phyloP scores from a whole-genome alignment of 2,888 invertebrate genomes.

The Erebia epiphron region DNA sequence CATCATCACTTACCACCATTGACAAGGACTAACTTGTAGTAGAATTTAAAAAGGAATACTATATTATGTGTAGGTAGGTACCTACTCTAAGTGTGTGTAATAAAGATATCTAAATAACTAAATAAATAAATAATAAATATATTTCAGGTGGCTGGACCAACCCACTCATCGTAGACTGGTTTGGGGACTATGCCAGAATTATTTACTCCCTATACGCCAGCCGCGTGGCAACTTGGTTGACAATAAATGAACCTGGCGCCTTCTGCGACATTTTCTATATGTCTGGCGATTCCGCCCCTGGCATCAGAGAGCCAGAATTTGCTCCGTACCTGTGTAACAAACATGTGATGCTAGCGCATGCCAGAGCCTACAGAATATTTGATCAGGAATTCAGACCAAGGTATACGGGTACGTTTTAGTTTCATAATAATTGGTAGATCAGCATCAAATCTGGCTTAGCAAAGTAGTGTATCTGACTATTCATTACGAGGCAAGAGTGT shows the following conservation, averaged over 20 bases:
- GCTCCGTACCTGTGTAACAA: conserved; percentile 85
- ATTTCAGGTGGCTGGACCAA: conserved; percentile 85
- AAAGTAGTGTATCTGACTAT: too few species aligned
- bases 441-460: too few species aligned
- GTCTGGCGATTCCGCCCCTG: conserved; percentile 62
- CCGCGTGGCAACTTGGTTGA: conserved; percentile 86
- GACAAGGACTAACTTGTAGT: too few species aligned
- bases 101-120: too few species aligned
- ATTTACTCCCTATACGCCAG: conserved; percentile 81
- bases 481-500: too few species aligned
- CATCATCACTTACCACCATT: too few species aligned
- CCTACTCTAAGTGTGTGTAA: too few species aligned
- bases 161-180: conserved; percentile 82
- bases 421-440: not conserved
- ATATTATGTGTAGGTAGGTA: too few species aligned
- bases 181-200: conserved; percentile 83
- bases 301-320: conserved; percentile 58
- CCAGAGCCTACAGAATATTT: conserved; percentile 84
- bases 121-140: too few species aligned
- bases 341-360: conserved; percentile 86
- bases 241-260: conserved; percentile 86
- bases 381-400: conserved; percentile 76
- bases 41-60: too few species aligned
- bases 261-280: conserved; percentile 68
- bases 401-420: conserved; percentile 66